These are phyloP conservation scores for Phainopepla nitens DNA, from an alignment of 2,113 vertebrate genomes.

Conservation along the genomic window DNA sequence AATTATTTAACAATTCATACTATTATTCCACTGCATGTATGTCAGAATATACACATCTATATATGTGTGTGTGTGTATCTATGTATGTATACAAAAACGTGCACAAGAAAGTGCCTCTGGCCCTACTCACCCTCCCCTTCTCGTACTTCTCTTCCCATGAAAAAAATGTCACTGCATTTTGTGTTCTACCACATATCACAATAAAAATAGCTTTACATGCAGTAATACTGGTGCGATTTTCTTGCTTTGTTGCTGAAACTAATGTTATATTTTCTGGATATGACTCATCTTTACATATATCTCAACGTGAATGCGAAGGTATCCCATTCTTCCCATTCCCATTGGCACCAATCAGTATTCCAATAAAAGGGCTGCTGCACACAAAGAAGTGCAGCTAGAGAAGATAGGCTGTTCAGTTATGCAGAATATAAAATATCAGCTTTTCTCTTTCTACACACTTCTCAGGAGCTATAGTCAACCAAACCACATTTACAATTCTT, in stretches of 20 bases:
- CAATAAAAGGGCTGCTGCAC: not conserved
- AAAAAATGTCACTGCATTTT: not conserved
- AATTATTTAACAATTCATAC: not conserved
- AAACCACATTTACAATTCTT: not conserved
- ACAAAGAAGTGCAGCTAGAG: not conserved
- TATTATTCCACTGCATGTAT: not conserved
- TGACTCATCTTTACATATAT: not conserved
- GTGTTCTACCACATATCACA: not conserved
- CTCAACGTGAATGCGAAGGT: not conserved
- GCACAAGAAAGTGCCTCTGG: not conserved
- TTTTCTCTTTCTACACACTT: not conserved
- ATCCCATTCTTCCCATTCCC: not conserved
- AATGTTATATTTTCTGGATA: not conserved
- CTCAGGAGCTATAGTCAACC: not conserved
- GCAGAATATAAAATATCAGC: not conserved
- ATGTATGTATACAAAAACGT: rapidly evolving
- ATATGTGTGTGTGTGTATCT: rapidly evolving
- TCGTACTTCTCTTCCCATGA: not conserved
- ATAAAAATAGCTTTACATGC: not conserved
- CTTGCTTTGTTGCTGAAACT: not conserved
- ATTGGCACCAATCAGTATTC: not conserved
- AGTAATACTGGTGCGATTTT: not conserved
- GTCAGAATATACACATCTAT: rapidly evolving
- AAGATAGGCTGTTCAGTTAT: not conserved
- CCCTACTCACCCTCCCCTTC: not conserved